These are phyloP conservation scores for Pangasius djambal DNA, from an alignment of 2,797 vertebrate genomes.

Conservation along the genomic window DNA sequence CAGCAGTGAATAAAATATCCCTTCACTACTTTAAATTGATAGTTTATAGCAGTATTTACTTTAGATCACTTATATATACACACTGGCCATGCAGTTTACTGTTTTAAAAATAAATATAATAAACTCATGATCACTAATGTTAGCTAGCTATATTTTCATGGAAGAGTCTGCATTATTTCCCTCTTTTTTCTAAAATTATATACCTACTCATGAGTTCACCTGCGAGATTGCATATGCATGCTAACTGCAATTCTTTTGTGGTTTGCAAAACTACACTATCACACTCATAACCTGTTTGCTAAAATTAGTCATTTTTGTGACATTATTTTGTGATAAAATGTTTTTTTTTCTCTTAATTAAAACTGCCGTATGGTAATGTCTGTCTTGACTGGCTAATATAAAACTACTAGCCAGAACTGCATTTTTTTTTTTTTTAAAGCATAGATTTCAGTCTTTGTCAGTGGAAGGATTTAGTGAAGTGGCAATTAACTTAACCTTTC, in stretches of 20 bases:
- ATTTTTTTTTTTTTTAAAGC: too few species aligned
- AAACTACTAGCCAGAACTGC: background rate
- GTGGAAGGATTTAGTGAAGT: background rate
- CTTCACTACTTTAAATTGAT: too few species aligned
- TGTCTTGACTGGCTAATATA: background rate
- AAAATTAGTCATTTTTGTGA: background rate
- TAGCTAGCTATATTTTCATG: background rate
- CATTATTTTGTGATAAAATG: background rate
- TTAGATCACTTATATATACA: too few species aligned
- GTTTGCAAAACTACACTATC: background rate
- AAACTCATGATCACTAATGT: background rate
- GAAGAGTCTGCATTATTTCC: too few species aligned
- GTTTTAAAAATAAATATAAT: background rate
- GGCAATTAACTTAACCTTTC: background rate
- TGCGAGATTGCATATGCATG: background rate
- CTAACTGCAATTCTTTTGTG: background rate
- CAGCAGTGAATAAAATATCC: too few species aligned
- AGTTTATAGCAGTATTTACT: too few species aligned
- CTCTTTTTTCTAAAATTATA: background rate
- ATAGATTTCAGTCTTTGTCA: background rate
- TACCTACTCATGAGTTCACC: background rate
- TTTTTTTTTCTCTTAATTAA: background rate
- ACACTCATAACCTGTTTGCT: background rate
- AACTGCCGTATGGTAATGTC: background rate
- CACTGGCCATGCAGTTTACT: too few species aligned